Conservation (phyloP, 2,888 invertebrate species). For the Caenorhabditis uteleia region DNA sequence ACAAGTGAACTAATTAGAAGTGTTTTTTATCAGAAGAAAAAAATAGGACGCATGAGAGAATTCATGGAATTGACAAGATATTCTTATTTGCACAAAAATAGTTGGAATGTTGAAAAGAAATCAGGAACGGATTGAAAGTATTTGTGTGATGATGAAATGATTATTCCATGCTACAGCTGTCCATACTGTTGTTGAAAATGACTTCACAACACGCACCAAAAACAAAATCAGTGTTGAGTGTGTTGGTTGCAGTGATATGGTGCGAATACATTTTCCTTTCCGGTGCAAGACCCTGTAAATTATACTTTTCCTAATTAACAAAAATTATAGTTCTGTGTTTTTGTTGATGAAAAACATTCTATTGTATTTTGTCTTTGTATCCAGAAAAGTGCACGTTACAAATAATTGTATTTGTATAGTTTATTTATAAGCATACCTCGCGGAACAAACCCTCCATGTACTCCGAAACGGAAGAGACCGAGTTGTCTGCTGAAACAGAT, state of each 20-base stretch:
- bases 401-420: not conserved
- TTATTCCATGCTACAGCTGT: conserved; percentile 14
- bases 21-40: too few relatives aligned
- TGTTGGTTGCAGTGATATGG: conserved; percentile 33
- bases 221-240: conserved; percentile 34
- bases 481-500: conserved; percentile 6
- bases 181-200: conserved; percentile 34
- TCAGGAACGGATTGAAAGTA: not conserved
- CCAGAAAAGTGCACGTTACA: not conserved
- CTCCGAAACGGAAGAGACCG: conserved; percentile 12
- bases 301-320: too few relatives aligned
- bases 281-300: conserved; percentile 11
- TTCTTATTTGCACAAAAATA: not conserved
- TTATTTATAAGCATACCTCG: conserved; percentile 26
- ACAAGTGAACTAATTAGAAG: too few relatives aligned
- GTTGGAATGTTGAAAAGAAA: not conserved
- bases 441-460: conserved; percentile 38
- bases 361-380: too few relatives aligned
- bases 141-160: not conserved
- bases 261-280: conserved; percentile 32
- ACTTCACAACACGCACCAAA: conserved; percentile 40
- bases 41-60: too few relatives aligned
- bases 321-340: too few relatives aligned
- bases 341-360: too few relatives aligned
- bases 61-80: not conserved